Conservation (phyloP, 1,140 invertebrate genomes). For the Caerostris extrusa region DNA sequence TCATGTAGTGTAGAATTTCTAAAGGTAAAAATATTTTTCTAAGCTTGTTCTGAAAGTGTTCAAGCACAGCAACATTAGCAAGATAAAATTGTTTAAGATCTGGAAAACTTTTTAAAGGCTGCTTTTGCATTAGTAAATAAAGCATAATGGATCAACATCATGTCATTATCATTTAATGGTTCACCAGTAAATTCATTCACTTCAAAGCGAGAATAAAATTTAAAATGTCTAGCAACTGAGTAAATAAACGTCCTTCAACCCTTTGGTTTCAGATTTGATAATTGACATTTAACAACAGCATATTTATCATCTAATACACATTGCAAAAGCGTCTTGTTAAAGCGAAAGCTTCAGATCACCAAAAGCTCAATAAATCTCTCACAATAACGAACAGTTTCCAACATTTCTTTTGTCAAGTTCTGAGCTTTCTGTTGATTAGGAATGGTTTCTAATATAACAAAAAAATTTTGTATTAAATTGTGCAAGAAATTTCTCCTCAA, state of each 20-base stretch:
- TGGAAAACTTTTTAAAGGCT: constrained; percentile 95
- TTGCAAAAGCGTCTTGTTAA: constrained; percentile 98
- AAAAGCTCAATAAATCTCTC: constrained; percentile 97
- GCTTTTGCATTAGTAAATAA: constrained; percentile 95
- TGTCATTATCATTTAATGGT: constrained; percentile 95
- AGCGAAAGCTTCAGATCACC: constrained; percentile 95
- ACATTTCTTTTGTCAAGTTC: constrained; percentile 83
- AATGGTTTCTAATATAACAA: constrained; percentile 90
- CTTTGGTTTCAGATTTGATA: constrained; percentile 89
- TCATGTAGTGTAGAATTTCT: constrained; percentile 90
- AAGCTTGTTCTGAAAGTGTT: constrained; percentile 91
- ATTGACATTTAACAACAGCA: constrained; percentile 92
- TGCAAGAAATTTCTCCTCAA: constrained; percentile 95
- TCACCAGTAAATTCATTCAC: constrained; percentile 98
- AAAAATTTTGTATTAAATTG: constrained; percentile 94
- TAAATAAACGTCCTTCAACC: constrained; percentile 94
- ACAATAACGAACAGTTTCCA: constrained; percentile 90
- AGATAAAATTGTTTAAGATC: constrained; percentile 93
- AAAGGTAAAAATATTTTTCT: constrained; percentile 89
- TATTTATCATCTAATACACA: constrained; percentile 95
- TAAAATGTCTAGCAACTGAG: constrained; percentile 95
- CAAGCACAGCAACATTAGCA: constrained; percentile 96
- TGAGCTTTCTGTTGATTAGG: constrained; percentile 79
- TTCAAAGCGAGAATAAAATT: constrained; percentile 98
- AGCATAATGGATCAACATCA: constrained; percentile 95